Evolutionary conservation across 2,113 vertebrate genomes (phyloP).

Genomic region (Elanus axillaris): DNA sequence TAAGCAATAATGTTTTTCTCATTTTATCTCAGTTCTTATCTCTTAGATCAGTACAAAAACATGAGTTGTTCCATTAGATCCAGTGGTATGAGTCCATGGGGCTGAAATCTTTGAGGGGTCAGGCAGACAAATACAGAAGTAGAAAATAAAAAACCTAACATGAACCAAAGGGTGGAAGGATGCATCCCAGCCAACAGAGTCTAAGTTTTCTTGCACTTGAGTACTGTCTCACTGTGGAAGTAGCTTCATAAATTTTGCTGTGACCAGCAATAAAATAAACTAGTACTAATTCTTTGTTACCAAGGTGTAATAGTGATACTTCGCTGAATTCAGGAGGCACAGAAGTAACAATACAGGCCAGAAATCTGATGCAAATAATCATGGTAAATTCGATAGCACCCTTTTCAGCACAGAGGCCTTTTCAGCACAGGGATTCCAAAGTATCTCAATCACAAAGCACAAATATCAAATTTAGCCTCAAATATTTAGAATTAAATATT

Average conservation of each 20-base stretch:
- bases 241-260: neutral
- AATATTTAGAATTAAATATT: neutral
- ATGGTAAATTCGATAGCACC: neutral
- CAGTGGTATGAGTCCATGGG: neutral
- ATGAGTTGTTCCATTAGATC: neutral
- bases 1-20: neutral
- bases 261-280: neutral
- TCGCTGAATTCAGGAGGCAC: neutral
- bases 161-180: neutral
- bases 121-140: neutral
- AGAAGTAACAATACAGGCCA: neutral
- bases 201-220: neutral
- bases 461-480: neutral
- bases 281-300: neutral
- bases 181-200: neutral
- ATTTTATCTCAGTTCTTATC: neutral
- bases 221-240: neutral
- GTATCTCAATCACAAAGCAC: neutral
- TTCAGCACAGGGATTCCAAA: neutral
- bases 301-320: neutral
- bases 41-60: neutral
- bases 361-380: neutral
- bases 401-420: neutral
- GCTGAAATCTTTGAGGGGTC: neutral
- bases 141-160: neutral